Base-by-base conservation (phyloP, 2,888 invertebrate species). In the Agrypnus murinus region DNA sequence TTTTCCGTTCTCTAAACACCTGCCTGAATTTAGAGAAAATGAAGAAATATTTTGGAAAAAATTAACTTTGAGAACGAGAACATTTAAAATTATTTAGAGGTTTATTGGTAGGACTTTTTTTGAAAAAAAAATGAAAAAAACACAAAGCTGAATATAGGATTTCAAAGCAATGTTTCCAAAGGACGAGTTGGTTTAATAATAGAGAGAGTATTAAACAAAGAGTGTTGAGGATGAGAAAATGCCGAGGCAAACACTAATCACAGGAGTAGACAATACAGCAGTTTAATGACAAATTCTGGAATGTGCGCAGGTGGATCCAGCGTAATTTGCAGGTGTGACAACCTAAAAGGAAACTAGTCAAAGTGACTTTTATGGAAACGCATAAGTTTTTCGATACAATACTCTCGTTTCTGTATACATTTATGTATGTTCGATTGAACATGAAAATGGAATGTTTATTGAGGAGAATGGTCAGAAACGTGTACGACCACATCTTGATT, bases 221-320 rank as follows among this genome's bases (percentile, higher is more conserved):
- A 9, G 12, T 32, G 14, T 9, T n/a, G 12, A n/a, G n/a, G n/a
- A 53, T n/a, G n/a, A 32, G 31, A 25, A 32, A 32, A 53, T 15
- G 10, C 31, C 31, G 12, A 53, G 19, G 32, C 14, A 53, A 53
- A 25, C 25, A 19, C 14, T 17, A 53, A 53, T 53, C 14, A 32
- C 32, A 31, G 14, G n/a, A 32, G 17, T n/a, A 46, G 32, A 32
- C 48, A 48, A 45, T 48, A 34, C 55, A n/a, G 53, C 10, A 12
- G 15, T 14, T 53, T 10, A 10, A 43, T 62, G 62, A 62, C 62
- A 19, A 62, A 62, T 48, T 36, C 15, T 12, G 62, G 62, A 62
- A 62, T 62, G 31, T 62, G 62, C 48, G 62, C 62, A 62, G 62
- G 62, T 62, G 62, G 62, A 36, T 48, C 17, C 46, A 36, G 34